Percentiles rank a stretch among this genome's conserved stretches.
Conservation (phyloP, 2,888 invertebrate species). For the Eupithecia pulchellata region DNA sequence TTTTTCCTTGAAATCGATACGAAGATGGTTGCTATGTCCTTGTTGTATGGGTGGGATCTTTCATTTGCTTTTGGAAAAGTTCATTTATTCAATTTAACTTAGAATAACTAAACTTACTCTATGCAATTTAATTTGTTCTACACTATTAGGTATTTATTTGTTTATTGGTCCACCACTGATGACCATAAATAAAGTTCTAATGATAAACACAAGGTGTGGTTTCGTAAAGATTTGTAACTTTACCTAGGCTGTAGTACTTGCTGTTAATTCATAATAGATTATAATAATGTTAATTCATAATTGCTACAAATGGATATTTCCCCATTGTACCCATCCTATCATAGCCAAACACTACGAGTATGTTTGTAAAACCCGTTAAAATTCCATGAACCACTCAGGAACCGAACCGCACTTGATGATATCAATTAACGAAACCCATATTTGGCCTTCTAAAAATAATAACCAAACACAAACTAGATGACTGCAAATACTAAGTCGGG, state of each 20-base stretch:
- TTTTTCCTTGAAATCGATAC: conserved; percentile 40
- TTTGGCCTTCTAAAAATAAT: neutral
- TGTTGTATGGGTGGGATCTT: neutral
- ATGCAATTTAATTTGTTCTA: too few relatives aligned
- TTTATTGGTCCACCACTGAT: too few relatives aligned
- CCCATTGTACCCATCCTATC: neutral
- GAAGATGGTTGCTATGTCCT: conserved; percentile 23
- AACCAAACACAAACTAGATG: neutral
- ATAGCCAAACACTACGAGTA: neutral
- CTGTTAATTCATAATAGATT: too few relatives aligned
- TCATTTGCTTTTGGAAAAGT: neutral
- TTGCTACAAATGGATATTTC: neutral
- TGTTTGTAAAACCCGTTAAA: neutral
- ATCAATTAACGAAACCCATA: neutral
- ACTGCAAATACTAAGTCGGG: neutral
- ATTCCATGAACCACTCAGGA: neutral
- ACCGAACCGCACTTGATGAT: neutral
- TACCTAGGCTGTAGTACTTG: neutral
- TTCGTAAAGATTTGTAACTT: neutral
- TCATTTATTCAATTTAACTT: neutral
- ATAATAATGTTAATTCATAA: too few relatives aligned
- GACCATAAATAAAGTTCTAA: neutral
- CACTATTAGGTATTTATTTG: too few relatives aligned
- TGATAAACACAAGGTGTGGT: neutral
- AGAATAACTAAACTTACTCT: too few relatives aligned